phyloP scores from a whole-genome alignment of 1,140 invertebrate species.

The Penaeus vannamei region DNA sequence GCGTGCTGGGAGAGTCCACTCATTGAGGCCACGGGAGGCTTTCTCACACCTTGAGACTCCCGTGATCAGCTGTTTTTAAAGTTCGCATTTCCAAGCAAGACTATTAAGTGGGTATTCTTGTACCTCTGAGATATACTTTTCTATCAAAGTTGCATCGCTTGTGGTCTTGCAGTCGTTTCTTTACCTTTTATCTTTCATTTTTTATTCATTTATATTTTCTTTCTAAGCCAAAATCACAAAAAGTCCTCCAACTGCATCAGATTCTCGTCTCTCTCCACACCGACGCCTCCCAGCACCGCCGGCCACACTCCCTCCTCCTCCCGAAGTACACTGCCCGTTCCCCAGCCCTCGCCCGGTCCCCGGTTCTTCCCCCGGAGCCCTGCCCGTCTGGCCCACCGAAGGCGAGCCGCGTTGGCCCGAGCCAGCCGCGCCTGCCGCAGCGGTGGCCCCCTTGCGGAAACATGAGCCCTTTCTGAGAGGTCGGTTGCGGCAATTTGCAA shows the following conservation, averaged over 20 bases:
- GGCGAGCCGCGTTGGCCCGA: neutral
- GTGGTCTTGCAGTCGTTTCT: neutral
- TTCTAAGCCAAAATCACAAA: neutral
- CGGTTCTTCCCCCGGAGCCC: constrained; percentile 39
- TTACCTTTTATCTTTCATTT: neutral
- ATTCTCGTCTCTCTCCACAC: constrained; percentile 26
- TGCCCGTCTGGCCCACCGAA: constrained; percentile 46
- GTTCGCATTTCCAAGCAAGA: constrained; percentile 46
- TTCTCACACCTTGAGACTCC: too few species aligned
- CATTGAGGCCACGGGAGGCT: too few species aligned
- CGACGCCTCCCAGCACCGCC: neutral
- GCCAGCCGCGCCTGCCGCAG: constrained; percentile 1
- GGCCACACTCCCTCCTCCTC: neutral
- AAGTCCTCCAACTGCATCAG: neutral
- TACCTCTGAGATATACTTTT: constrained; percentile 13
- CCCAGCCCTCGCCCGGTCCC: neutral
- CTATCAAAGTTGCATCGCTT: constrained; percentile 15
- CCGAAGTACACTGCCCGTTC: constrained; percentile 35
- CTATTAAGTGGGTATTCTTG: neutral
- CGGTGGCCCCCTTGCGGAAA: constrained; percentile 58
- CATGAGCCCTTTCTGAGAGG: constrained; percentile 62
- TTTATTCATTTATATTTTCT: too few species aligned
- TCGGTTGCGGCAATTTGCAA: constrained; percentile 43
- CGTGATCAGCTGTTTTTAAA: too few species aligned
- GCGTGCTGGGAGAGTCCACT: constrained; percentile 13